phyloP scores from a whole-genome alignment of 2,888 invertebrate species.

The Sicus ferrugineus region DNA sequence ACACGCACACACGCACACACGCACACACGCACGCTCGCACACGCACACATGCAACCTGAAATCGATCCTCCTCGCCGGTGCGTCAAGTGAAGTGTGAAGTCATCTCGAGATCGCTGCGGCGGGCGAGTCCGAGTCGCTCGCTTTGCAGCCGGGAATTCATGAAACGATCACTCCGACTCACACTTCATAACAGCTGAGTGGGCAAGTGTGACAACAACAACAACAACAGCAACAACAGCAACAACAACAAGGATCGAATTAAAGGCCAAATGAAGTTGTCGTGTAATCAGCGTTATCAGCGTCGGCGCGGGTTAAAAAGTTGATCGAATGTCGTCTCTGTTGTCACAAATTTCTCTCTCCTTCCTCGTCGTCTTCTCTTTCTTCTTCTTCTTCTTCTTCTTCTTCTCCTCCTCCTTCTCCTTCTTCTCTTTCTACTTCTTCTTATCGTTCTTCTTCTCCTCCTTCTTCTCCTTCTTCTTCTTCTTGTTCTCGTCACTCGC shows the following conservation, averaged over 20 bases:
- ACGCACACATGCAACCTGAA: neutral
- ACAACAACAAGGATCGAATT: neutral
- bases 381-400: neutral
- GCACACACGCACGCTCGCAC: neutral
- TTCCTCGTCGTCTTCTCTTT: neutral
- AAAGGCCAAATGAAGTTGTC: neutral
- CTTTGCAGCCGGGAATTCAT: neutral
- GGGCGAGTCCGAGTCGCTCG: neutral
- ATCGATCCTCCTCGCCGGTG: constrained; percentile 22
- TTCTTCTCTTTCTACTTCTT: neutral
- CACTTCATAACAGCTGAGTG: constrained; percentile 4
- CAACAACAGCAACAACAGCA: neutral
- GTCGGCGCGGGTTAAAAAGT: neutral
- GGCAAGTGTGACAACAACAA: neutral
- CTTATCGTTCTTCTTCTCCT: neutral
- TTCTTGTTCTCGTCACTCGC: neutral
- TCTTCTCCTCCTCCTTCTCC: neutral
- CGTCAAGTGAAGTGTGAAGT: constrained; percentile 29
- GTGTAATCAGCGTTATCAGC: neutral
- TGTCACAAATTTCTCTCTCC: neutral
- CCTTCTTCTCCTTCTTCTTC: neutral
- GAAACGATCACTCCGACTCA: neutral
- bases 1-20: neutral
- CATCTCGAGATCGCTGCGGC: neutral
- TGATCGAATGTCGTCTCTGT: neutral